These are phyloP conservation scores for Rhodinocichla rosea DNA, from an alignment of 2,113 vertebrate genomes.

Conservation along the genomic window DNA sequence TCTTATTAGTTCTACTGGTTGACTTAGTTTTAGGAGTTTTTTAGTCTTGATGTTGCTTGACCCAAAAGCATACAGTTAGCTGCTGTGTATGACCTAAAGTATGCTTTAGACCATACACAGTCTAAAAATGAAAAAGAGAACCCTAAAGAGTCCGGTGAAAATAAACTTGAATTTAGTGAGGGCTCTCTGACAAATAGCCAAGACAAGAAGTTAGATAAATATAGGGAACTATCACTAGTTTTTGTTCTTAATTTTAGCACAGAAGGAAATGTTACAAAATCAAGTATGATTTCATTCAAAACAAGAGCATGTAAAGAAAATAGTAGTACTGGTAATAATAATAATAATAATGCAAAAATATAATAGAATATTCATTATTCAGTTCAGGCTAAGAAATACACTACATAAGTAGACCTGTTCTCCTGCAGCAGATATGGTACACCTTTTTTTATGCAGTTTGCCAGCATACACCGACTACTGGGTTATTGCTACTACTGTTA, in stretches of 20 bases:
- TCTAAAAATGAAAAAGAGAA: not conserved
- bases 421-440: not conserved
- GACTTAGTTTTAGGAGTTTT: not conserved
- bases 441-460: constrained; percentile 11
- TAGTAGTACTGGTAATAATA: not conserved
- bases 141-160: not conserved
- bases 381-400: not conserved
- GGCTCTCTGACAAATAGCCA: not conserved
- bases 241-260: not conserved
- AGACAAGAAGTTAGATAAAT: not conserved
- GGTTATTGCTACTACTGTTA: not conserved
- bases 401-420: not conserved
- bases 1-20: not conserved
- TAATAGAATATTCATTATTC: not conserved
- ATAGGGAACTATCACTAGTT: not conserved
- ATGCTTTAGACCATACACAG: not conserved
- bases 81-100: no score
- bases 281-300: not conserved
- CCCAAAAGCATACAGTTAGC: not conserved
- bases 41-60: not conserved
- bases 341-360: not conserved
- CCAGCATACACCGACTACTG: not conserved
- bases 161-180: not conserved
- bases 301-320: not conserved
- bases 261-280: not conserved